These are phyloP conservation scores for Arenaria interpres DNA, from an alignment of 2,113 vertebrate species.

Conservation along the genomic window DNA sequence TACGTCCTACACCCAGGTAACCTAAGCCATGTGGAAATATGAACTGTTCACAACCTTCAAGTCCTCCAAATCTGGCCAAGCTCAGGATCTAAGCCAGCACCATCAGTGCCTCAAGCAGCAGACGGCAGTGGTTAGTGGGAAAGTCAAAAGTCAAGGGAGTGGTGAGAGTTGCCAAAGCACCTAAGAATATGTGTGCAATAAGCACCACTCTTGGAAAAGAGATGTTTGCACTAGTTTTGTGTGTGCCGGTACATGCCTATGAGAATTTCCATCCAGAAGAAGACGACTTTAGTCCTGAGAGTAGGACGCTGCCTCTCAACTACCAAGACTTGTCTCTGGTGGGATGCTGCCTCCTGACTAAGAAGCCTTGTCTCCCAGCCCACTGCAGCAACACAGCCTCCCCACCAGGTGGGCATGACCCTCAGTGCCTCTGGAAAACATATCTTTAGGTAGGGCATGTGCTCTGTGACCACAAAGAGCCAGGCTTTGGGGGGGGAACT, in stretches of 20 bases:
- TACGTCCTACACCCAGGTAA: background rate
- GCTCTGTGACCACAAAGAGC: background rate
- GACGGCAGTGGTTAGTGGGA: background rate
- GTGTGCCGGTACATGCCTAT: rapidly evolving
- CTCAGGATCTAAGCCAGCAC: background rate
- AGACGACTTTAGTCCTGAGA: background rate
- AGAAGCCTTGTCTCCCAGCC: background rate
- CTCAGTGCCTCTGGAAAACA: background rate
- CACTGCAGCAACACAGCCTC: background rate
- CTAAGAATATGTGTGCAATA: background rate
- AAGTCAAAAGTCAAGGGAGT: background rate
- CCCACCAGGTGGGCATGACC: rapidly evolving
- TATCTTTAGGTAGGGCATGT: background rate
- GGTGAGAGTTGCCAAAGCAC: background rate
- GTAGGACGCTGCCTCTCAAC: background rate
- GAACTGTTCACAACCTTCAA: background rate
- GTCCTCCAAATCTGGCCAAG: background rate
- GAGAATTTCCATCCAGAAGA: background rate
- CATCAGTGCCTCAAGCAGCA: background rate
- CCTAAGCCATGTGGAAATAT: background rate
- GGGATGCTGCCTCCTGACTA: background rate
- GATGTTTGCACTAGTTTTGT: background rate
- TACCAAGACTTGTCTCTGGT: background rate
- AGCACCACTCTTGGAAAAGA: background rate
- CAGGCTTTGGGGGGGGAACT: background rate